A percentile compares a stretch with the other conserved stretches of the same genome.
These are phyloP conservation scores for Nothura maculosa DNA, from an alignment of 2,797 vertebrate genomes.

Conservation along the genomic window DNA sequence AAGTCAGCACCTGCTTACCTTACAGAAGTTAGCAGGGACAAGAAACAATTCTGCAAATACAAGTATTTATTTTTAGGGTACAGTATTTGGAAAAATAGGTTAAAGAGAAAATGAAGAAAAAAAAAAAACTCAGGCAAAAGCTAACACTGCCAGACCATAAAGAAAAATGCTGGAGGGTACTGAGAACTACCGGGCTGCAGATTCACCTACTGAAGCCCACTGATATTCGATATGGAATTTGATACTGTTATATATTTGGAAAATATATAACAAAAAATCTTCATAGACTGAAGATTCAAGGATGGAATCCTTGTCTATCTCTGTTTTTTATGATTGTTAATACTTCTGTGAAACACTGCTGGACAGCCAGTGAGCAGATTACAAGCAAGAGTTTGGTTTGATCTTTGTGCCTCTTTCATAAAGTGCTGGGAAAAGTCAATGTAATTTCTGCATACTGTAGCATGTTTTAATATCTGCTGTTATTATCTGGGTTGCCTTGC, in stretches of 20 bases:
- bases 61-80: conserved; percentile 44
- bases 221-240: neutral
- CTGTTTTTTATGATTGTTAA: neutral
- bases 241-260: neutral
- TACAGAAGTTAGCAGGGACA: neutral
- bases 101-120: neutral
- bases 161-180: neutral
- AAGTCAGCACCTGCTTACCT: neutral
- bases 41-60: conserved; percentile 13
- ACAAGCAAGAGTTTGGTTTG: conserved; percentile 40
- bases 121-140: neutral
- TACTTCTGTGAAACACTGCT: conserved; percentile 57
- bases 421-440: conserved; percentile 30
- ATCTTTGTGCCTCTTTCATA: conserved; percentile 14
- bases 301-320: conserved; percentile 8
- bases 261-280: conserved; percentile 8
- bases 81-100: conserved; percentile 21
- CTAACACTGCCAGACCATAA: neutral
- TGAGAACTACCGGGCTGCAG: neutral
- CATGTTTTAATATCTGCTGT: neutral
- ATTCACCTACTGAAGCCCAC: neutral
- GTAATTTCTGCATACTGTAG: conserved; percentile 5
- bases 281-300: neutral
- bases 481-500: conserved; percentile 26
- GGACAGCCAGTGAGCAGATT: conserved; percentile 45